A percentile compares a stretch with the other conserved stretches of the same genome.
Conservation (phyloP, 2,888 invertebrate species). For the Smittia sp. region DNA sequence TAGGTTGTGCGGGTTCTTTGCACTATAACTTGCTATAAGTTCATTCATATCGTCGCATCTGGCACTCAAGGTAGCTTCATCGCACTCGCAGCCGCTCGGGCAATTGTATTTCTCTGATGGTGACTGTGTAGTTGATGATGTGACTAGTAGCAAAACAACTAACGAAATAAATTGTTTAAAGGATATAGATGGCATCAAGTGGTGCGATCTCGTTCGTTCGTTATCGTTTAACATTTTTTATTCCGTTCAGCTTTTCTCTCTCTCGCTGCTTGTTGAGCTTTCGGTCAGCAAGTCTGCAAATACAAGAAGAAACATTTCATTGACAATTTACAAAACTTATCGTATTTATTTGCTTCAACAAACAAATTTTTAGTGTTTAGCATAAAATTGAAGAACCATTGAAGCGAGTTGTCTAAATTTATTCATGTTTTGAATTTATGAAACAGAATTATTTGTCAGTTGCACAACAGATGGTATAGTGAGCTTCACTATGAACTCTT, state of each 20-base stretch:
- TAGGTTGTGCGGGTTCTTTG: background rate
- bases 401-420: too few species aligned
- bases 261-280: background rate
- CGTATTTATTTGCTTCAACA: too few species aligned
- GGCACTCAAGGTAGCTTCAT: slow-evolving; percentile 43
- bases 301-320: background rate
- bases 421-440: too few species aligned
- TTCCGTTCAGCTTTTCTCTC: background rate
- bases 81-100: slow-evolving; percentile 14
- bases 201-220: background rate
- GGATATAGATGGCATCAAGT: slow-evolving; percentile 28
- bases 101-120: slow-evolving; percentile 20
- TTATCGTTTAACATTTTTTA: background rate
- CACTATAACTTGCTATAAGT: slow-evolving; percentile 43
- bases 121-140: slow-evolving; percentile 13
- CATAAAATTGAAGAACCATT: too few species aligned
- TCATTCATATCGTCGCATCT: slow-evolving; percentile 50
- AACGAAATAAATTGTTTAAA: slow-evolving; percentile 29
- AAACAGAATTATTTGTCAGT: too few species aligned
- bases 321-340: too few species aligned
- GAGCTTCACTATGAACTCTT: too few species aligned
- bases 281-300: slow-evolving; percentile 6
- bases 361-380: too few species aligned
- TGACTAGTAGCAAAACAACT: slow-evolving; percentile 36
- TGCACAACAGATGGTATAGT: too few species aligned